phyloP scores from a whole-genome alignment of 1,140 invertebrate species.

The Brachionus sp. region DNA sequence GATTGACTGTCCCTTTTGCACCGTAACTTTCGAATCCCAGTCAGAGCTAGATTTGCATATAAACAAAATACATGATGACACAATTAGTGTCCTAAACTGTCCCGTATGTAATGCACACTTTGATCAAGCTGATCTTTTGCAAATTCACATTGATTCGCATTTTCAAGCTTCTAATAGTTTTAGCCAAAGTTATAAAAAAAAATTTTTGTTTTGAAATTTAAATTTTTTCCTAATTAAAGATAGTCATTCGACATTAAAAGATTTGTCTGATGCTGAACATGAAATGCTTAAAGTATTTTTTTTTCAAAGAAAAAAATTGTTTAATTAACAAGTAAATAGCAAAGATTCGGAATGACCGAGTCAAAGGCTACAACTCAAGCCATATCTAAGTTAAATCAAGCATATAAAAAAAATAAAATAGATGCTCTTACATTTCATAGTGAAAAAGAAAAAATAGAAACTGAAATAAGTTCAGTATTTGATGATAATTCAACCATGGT shows the following conservation, averaged over 20 bases:
- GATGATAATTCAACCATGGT: slow-evolving; percentile 67
- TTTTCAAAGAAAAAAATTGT: not conserved
- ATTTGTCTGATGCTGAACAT: not conserved
- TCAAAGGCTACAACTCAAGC: not conserved
- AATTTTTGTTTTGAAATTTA: no score
- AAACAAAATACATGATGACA: not conserved
- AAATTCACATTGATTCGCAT: not conserved
- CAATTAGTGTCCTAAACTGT: not conserved
- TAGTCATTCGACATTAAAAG: not conserved
- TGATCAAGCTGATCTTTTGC: not conserved
- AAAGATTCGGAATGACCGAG: not conserved
- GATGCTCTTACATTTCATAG: not conserved
- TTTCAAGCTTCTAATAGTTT: not conserved
- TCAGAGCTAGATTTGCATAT: not conserved
- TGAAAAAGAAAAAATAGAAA: slow-evolving; percentile 21
- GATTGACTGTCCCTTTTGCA: not conserved
- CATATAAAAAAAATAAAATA: slow-evolving; percentile 6
- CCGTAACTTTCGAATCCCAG: not conserved
- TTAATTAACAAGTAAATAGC: not conserved
- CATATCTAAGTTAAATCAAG: not conserved
- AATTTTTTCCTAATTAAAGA: not conserved
- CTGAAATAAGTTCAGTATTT: slow-evolving; percentile 39
- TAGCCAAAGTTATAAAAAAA: not conserved
- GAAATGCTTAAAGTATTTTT: not conserved
- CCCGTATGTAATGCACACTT: not conserved